Evolutionary conservation across 2,113 vertebrate species (phyloP).

Genomic region (Ctenomys sociabilis): DNA sequence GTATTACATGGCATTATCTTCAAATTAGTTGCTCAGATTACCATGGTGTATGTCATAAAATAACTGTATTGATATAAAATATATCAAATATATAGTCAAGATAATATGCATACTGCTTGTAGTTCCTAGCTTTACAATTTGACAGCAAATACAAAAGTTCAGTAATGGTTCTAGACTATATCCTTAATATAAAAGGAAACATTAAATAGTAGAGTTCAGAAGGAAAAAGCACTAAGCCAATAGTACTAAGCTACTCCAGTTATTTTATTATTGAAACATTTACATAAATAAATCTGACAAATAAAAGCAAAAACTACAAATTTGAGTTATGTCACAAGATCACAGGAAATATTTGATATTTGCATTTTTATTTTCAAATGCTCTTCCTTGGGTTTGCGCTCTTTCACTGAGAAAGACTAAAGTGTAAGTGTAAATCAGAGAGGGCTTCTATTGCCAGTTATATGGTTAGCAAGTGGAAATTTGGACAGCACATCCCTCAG

Average conservation of each 20-base stretch:
- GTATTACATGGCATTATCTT: too few relatives aligned
- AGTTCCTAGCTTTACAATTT: slow-evolving; percentile 21
- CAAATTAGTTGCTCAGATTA: too few relatives aligned
- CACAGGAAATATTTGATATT: too few relatives aligned
- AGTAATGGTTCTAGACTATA: not conserved
- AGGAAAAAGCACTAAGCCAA: not conserved
- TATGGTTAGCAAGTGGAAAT: not conserved
- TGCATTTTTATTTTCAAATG: too few relatives aligned
- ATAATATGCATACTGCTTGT: not conserved
- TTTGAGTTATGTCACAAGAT: too few relatives aligned
- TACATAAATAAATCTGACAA: too few relatives aligned
- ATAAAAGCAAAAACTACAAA: too few relatives aligned
- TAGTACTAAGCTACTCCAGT: too few relatives aligned
- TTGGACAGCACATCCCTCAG: too few relatives aligned
- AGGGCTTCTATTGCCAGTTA: not conserved
- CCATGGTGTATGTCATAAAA: slow-evolving; percentile 13
- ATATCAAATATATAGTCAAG: not conserved
- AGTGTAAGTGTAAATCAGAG: not conserved
- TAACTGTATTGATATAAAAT: slow-evolving; percentile 25
- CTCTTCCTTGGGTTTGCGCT: not conserved
- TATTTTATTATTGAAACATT: too few relatives aligned
- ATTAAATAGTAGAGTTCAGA: not conserved
- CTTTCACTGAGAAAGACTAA: not conserved
- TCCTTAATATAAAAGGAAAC: not conserved
- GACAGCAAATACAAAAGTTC: slow-evolving; percentile 51